A percentile compares a stretch with the other conserved stretches of the same genome.
Evolutionary conservation across 2,888 invertebrate genomes (phyloP).

Genomic region (Pachymerium ferrugineum): DNA sequence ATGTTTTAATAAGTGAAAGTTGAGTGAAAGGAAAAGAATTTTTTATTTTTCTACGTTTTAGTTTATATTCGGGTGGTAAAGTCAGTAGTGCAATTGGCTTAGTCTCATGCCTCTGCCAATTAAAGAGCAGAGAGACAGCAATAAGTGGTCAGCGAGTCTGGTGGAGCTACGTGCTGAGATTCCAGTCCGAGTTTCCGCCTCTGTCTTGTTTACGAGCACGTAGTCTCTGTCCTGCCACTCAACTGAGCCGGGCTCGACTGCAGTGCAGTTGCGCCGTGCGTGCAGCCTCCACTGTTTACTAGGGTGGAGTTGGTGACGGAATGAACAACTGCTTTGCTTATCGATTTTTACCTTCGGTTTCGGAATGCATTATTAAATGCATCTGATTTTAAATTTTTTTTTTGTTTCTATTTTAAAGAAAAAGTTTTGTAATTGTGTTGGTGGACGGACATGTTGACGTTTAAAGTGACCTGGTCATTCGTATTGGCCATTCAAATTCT

Average conservation of each 20-base stretch:
- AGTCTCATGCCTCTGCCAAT: slow-evolving; percentile 6
- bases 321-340: no score
- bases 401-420: not conserved
- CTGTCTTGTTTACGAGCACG: slow-evolving; percentile 7
- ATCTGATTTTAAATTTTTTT: not conserved
- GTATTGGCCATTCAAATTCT: slow-evolving; percentile 3
- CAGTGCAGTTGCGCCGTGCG: slow-evolving; percentile 6
- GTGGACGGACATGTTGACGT: slow-evolving; percentile 23
- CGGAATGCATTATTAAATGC: no score
- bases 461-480: not conserved
- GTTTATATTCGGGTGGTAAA: slow-evolving; percentile 11
- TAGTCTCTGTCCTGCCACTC: not conserved
- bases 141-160: slow-evolving; percentile 24
- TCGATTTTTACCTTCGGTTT: no score
- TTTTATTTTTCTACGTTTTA: no score
- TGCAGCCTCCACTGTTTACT: slow-evolving; percentile 7
- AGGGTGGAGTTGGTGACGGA: not conserved
- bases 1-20: no score
- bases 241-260: slow-evolving; percentile 3
- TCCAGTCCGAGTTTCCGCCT: not conserved
- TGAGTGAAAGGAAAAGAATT: no score
- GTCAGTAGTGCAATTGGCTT: not conserved
- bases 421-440: no score
- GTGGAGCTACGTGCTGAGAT: slow-evolving; percentile 6
- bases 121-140: slow-evolving; percentile 10